Conservation (phyloP, 2,113 vertebrate genomes). For the Elephas maximus region DNA sequence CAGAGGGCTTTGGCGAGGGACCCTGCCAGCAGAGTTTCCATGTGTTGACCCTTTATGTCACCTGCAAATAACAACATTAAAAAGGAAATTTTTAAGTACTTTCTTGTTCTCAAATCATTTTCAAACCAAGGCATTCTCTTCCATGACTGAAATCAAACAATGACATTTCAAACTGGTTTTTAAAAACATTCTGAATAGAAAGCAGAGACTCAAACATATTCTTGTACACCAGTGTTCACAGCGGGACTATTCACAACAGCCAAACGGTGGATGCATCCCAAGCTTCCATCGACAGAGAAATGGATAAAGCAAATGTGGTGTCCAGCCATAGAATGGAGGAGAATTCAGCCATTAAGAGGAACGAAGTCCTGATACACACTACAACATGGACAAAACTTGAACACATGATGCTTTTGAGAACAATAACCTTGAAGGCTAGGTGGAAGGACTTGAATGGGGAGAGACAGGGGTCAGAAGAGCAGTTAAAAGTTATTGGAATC, state of each 20-base stretch:
- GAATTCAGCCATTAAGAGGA: background rate
- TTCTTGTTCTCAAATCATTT: slow-evolving; percentile 49
- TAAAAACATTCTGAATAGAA: background rate
- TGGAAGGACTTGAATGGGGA: background rate
- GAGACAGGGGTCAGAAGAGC: background rate
- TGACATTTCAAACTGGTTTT: background rate
- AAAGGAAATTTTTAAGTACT: background rate
- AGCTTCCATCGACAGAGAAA: background rate
- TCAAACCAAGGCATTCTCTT: slow-evolving; percentile 23
- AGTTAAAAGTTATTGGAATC: background rate
- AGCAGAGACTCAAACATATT: background rate
- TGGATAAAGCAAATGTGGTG: background rate
- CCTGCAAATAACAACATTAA: slow-evolving; percentile 86
- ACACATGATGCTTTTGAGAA: background rate
- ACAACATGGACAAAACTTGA: background rate
- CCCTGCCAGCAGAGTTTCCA: slow-evolving; percentile 95
- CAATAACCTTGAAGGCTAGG: background rate
- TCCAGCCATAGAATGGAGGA: background rate
- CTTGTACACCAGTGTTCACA: background rate
- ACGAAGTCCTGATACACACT: background rate
- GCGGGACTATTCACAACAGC: background rate
- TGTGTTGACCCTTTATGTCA: slow-evolving; percentile 94
- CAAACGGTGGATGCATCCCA: background rate
- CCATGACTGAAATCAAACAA: background rate
- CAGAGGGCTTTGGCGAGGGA: slow-evolving; percentile 98